Percentiles rank a stretch among this genome's conserved stretches.
phyloP scores from a whole-genome alignment of 2,888 invertebrate species.

The Zhengitettix transpicula region DNA sequence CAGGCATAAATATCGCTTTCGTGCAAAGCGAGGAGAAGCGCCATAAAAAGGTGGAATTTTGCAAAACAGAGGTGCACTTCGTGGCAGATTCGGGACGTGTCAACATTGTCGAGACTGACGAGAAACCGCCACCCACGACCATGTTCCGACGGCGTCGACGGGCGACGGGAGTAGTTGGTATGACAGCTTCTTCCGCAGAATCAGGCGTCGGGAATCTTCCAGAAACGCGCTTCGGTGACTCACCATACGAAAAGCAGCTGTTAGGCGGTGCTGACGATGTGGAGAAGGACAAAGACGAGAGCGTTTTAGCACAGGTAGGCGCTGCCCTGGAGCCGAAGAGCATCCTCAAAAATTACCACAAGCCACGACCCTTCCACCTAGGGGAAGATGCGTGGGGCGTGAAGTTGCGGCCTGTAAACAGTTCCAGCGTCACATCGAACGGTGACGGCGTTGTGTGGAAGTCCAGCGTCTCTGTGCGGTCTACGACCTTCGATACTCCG shows the following conservation, averaged over 20 bases:
- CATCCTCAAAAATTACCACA: conserved; percentile 10
- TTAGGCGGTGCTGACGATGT: conserved; percentile 17
- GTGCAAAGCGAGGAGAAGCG: neutral
- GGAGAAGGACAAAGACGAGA: conserved; percentile 6
- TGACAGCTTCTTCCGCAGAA: conserved; percentile 16
- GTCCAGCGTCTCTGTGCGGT: conserved; percentile 27
- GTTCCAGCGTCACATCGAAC: conserved; percentile 13
- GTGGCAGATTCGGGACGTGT: conserved; percentile 72
- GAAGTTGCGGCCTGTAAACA: conserved; percentile 27
- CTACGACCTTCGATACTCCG: neutral
- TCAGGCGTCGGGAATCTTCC: conserved; percentile 30
- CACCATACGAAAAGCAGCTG: conserved; percentile 28
- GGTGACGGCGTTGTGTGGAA: conserved; percentile 22
- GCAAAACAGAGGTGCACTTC: conserved; percentile 78
- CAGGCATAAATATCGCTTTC: neutral
- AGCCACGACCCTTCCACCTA: conserved; percentile 5
- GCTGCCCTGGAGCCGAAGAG: conserved; percentile 4
- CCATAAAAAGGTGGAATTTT: conserved; percentile 66
- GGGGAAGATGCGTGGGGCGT: conserved; percentile 28
- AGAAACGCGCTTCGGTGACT: conserved; percentile 49
- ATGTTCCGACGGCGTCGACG: conserved; percentile 55
- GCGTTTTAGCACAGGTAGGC: conserved; percentile 18
- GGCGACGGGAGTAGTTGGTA: conserved; percentile 26
- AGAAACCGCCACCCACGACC: conserved; percentile 70
- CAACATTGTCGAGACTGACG: conserved; percentile 75